phyloP scores from a whole-genome alignment of 2,888 invertebrate species.

The Aradus depressus region DNA sequence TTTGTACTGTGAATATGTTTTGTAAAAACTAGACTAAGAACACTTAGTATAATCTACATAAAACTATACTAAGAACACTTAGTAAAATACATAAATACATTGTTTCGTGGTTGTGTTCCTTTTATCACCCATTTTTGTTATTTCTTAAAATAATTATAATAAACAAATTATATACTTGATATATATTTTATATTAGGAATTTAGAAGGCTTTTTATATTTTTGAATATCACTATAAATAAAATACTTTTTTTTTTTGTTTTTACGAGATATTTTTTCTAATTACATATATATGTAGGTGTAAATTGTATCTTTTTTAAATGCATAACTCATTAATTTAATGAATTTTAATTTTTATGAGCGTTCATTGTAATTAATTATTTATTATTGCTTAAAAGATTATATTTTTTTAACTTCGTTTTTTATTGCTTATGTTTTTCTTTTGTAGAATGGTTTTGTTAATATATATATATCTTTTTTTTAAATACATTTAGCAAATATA shows the following conservation, averaged over 20 bases:
- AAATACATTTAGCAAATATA: no score
- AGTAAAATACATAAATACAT: slow-evolving; percentile 26
- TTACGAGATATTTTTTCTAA: slow-evolving; percentile 27
- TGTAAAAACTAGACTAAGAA: slow-evolving; percentile 26
- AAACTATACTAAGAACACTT: slow-evolving; percentile 26
- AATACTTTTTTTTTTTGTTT: slow-evolving; percentile 22
- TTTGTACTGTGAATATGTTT: slow-evolving; percentile 34
- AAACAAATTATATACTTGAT: slow-evolving; percentile 13
- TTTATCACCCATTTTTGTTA: slow-evolving; percentile 28
- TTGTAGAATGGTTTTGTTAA: no score
- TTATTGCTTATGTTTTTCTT: no score
- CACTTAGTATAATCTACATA: slow-evolving; percentile 26
- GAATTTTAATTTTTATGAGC: no score
- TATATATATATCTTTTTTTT: no score
- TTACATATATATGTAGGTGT: slow-evolving; percentile 19
- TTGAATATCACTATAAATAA: slow-evolving; percentile 26
- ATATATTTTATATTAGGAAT: slow-evolving; percentile 25
- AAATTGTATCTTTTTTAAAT: slow-evolving; percentile 16
- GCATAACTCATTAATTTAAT: neutral
- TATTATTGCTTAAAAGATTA: no score
- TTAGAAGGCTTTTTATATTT: slow-evolving; percentile 25
- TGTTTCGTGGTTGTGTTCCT: slow-evolving; percentile 32
- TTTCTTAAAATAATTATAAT: slow-evolving; percentile 13
- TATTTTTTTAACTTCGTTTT: no score
- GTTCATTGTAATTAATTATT: slow-evolving; percentile 28